phyloP scores from a whole-genome alignment of 2,888 invertebrate species.

The Tetragonula carbonaria region DNA sequence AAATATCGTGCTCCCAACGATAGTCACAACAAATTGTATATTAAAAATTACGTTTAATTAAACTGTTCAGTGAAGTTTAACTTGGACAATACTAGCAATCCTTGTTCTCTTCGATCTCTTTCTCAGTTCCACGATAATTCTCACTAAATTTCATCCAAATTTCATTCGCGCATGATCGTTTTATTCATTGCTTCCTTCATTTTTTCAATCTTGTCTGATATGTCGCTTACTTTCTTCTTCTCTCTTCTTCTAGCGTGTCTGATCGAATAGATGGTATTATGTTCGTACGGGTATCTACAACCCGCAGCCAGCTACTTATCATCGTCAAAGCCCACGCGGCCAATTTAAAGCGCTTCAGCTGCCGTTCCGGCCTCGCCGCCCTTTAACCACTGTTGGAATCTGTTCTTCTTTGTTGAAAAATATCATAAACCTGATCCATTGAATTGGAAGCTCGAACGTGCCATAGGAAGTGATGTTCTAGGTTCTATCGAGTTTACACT shows the following conservation, averaged over 20 bases:
- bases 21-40: no score
- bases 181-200: not conserved
- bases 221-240: constrained; percentile 9
- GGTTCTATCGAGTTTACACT: not conserved
- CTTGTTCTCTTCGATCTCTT: not conserved
- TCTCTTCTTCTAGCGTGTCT: constrained; percentile 12
- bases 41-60: no score
- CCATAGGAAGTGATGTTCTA: not conserved
- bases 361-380: constrained; percentile 49
- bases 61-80: no score
- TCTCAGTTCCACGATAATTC: no score
- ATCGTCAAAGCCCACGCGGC: constrained; percentile 72
- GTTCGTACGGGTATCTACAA: constrained; percentile 29
- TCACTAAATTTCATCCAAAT: not conserved
- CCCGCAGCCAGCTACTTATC: constrained; percentile 70
- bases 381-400: constrained; percentile 38
- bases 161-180: not conserved
- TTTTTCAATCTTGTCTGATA: not conserved
- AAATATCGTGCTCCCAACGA: no score
- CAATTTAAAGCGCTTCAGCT: constrained; percentile 69
- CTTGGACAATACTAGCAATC: not conserved
- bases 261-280: constrained; percentile 7
- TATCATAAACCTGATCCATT: constrained; percentile 18
- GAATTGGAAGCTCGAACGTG: constrained; percentile 11
- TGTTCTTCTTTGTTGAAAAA: constrained; percentile 49